Conservation (phyloP, 2,113 vertebrate species). For the Zosterops japonicus region DNA sequence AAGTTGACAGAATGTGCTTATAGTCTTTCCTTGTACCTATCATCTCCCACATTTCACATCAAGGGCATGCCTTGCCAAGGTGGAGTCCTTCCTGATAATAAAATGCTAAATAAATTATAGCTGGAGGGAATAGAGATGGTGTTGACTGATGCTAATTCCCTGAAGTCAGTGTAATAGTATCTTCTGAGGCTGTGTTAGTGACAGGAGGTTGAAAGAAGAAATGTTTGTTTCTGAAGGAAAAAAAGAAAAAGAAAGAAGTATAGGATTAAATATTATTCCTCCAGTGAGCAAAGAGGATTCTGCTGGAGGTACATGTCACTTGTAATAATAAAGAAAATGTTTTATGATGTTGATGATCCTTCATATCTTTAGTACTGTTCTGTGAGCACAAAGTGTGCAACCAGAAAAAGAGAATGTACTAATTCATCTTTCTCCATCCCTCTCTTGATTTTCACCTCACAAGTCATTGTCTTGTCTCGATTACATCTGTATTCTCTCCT, state of each 20-base stretch:
- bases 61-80: background rate
- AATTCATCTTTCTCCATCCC: background rate
- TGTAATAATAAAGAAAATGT: background rate
- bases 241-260: background rate
- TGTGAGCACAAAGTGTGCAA: background rate
- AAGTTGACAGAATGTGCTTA: background rate
- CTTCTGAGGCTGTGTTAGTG: background rate
- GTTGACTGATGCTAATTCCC: constrained; percentile 27
- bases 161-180: background rate
- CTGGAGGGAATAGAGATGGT: background rate
- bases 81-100: background rate
- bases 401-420: background rate
- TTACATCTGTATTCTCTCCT: background rate
- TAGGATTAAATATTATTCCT: background rate
- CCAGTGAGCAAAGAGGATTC: background rate
- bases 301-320: background rate
- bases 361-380: background rate
- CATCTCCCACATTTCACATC: background rate
- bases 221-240: constrained; percentile 26
- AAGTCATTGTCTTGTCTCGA: background rate
- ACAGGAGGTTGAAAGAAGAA: background rate
- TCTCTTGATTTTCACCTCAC: background rate
- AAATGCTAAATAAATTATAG: constrained; percentile 38
- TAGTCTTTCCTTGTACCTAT: background rate
- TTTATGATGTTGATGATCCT: background rate